Percentiles rank a stretch among this genome's conserved stretches.
phyloP scores from a whole-genome alignment of 2,888 invertebrate genomes.

The Meta bourneti region DNA sequence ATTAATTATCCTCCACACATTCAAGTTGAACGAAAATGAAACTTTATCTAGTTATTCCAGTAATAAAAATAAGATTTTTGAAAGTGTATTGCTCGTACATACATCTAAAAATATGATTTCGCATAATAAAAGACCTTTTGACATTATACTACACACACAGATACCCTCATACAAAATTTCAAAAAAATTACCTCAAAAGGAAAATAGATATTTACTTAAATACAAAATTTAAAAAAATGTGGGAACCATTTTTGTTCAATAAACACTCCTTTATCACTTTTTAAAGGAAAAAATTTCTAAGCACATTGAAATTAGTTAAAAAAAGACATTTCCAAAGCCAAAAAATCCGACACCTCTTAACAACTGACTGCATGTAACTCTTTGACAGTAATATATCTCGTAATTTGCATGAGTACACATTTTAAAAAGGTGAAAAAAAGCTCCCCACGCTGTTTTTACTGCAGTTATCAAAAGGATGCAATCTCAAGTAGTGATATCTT shows the following conservation, averaged over 20 bases:
- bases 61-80: too few relatives aligned
- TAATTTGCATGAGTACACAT: constrained; percentile 1
- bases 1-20: too few relatives aligned
- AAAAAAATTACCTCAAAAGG: not conserved
- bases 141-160: not conserved
- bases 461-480: not conserved
- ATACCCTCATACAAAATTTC: not conserved
- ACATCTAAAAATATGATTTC: too few relatives aligned
- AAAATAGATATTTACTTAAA: not conserved
- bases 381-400: not conserved
- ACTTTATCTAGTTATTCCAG: too few relatives aligned
- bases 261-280: not conserved
- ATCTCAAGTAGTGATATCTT: not conserved
- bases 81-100: too few relatives aligned
- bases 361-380: not conserved
- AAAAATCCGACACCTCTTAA: not conserved
- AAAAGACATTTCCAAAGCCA: not conserved
- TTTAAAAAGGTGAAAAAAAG: not conserved
- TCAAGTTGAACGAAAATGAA: too few relatives aligned
- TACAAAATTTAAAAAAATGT: not conserved
- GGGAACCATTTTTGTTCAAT: not conserved
- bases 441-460: not conserved
- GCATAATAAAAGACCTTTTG: not conserved
- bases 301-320: not conserved
- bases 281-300: not conserved